These are phyloP conservation scores for Hydroisotoma schaefferi DNA, from an alignment of 2,888 invertebrate genomes.

Conservation along the genomic window DNA sequence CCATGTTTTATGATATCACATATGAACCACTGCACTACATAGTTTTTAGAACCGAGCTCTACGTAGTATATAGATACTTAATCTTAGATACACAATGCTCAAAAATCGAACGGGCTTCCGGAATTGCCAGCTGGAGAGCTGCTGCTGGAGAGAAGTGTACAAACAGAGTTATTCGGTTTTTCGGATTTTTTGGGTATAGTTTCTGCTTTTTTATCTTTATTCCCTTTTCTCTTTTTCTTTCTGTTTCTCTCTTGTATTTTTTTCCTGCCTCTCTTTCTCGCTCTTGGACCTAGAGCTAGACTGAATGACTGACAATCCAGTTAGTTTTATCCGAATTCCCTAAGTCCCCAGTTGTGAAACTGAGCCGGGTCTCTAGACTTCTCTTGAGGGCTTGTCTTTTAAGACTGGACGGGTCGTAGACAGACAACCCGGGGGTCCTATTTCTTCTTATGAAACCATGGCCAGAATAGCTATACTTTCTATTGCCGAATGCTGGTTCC, in stretches of 20 bases:
- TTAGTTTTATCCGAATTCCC: conserved; percentile 19
- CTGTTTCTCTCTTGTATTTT: conserved; percentile 5
- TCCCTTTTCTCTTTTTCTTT: neutral
- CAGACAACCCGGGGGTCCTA: conserved; percentile 1
- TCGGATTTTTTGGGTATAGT: conserved; percentile 9
- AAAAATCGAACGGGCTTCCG: too few species aligned
- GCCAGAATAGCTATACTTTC: too few species aligned
- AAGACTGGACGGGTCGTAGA: conserved; percentile 2
- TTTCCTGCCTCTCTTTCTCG: neutral
- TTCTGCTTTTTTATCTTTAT: conserved; percentile 8
- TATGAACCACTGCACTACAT: too few species aligned
- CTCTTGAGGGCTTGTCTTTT: conserved; percentile 16
- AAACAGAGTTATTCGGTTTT: conserved; percentile 7
- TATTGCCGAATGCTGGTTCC: too few species aligned
- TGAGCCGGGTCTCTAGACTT: neutral
- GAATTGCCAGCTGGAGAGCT: conserved; percentile 8
- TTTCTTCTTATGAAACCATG: too few species aligned
- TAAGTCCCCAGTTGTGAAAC: conserved; percentile 20
- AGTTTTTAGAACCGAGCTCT: too few species aligned
- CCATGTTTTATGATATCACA: too few species aligned
- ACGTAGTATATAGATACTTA: too few species aligned
- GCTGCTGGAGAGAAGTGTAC: neutral
- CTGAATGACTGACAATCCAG: conserved; percentile 24
- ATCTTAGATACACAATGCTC: too few species aligned
- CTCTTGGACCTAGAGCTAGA: neutral